Evolutionary conservation across 2,888 invertebrate genomes (phyloP).

Genomic region (Lucinisca nassula): DNA sequence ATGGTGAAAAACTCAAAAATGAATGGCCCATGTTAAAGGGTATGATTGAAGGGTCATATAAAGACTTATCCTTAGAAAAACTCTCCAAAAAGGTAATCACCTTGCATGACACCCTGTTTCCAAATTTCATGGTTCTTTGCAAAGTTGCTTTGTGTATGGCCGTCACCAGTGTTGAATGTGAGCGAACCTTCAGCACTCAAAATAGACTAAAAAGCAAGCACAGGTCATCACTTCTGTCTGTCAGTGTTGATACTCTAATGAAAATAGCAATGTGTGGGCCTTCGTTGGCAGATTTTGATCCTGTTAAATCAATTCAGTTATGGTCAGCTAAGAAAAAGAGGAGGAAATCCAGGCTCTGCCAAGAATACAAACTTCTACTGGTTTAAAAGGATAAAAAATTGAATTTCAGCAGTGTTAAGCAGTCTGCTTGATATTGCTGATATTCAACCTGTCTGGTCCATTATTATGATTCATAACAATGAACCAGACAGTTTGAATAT

Average conservation of each 20-base stretch:
- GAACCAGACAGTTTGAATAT: too few relatives aligned
- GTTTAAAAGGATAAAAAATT: too few relatives aligned
- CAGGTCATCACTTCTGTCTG: neutral
- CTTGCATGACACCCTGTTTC: neutral
- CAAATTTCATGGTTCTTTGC: neutral
- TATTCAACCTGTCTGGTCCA: too few relatives aligned
- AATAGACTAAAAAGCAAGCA: neutral
- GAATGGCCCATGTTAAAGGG: neutral
- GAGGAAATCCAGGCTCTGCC: neutral
- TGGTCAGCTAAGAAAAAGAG: neutral
- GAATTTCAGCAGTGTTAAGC: too few relatives aligned
- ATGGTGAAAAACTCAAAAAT: neutral
- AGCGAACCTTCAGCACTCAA: neutral
- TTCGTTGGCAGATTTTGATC: neutral
- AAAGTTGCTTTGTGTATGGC: neutral
- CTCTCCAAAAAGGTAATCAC: neutral
- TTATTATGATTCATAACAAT: too few relatives aligned
- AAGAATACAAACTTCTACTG: too few relatives aligned
- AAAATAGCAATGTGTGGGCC: neutral
- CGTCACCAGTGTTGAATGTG: slow-evolving; percentile 20
- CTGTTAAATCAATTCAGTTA: neutral
- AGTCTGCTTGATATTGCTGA: too few relatives aligned
- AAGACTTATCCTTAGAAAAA: neutral
- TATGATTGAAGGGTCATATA: neutral
- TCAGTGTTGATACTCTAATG: neutral